These are phyloP conservation scores for Halesus radiatus DNA, from an alignment of 1,140 invertebrate species.

Conservation along the genomic window DNA sequence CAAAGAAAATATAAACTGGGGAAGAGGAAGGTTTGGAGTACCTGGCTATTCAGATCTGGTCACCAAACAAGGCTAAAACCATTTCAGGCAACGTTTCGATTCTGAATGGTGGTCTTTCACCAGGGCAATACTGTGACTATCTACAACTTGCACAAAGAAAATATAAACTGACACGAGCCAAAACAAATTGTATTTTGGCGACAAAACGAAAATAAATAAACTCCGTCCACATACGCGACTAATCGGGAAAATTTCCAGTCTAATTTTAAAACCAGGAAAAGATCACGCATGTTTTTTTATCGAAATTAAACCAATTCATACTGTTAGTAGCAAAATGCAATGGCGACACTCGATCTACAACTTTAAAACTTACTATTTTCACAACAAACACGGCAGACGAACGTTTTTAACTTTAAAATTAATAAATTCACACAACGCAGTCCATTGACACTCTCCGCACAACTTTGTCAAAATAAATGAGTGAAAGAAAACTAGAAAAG, in stretches of 20 bases:
- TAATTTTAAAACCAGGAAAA: constrained; percentile 41
- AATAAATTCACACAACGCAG: constrained; percentile 6
- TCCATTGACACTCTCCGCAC: constrained; percentile 15
- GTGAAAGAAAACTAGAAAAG: neutral
- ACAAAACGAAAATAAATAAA: constrained; percentile 18
- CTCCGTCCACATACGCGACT: neutral
- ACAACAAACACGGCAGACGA: constrained; percentile 5
- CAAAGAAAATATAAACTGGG: too few relatives aligned
- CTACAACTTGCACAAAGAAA: too few relatives aligned
- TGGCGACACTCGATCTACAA: neutral
- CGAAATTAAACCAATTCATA: neutral
- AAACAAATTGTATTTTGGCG: neutral
- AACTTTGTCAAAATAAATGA: constrained; percentile 49
- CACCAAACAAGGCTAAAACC: too few relatives aligned
- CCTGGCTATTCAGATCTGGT: too few relatives aligned
- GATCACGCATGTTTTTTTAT: constrained; percentile 14
- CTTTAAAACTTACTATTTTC: constrained; percentile 38
- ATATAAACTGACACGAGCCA: neutral
- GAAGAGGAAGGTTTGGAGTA: too few relatives aligned
- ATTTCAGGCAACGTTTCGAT: too few relatives aligned
- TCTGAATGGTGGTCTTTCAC: too few relatives aligned
- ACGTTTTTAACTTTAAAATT: constrained; percentile 17
- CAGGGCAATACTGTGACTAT: too few relatives aligned
- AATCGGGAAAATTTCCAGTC: constrained; percentile 25
- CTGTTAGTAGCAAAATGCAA: constrained; percentile 40